Base-by-base conservation (phyloP, 2,888 invertebrate species). In the Chalcosyrphus nemorum region DNA sequence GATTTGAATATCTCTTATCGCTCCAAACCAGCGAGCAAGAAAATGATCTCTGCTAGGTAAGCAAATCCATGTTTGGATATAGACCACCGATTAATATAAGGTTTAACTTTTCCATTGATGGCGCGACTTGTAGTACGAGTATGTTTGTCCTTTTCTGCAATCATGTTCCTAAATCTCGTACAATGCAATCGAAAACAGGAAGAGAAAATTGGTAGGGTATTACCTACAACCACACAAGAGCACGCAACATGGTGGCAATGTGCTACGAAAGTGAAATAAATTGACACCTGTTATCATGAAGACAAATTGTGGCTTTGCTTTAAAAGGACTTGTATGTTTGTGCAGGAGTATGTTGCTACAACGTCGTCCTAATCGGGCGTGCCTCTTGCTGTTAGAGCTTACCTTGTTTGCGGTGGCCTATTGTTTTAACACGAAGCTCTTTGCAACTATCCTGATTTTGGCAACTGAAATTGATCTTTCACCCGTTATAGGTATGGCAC, bases 251-350 rank as follows among this genome's bases (percentile, higher is more conserved):
- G 61, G 41, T 65, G 68, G 38, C 56, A 68, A 63, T 68, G 61
- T 56, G 66, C 56, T 59, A 29, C 72, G 29, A 17, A 63, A 52
- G 78, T 74, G 56, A 70, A 82, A 68, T 59, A 80, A 84, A 80
- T 68, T 80, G 84, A 84, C 84, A 84, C 84, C 68, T 84, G 84
- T 65, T 80, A 84, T 84, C 84, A 65, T 21, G 41, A 52, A 84
- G 78, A 74, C 15, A 43, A 41, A 68, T 72, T 54, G 43, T 65
- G 66, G 59, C 54, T 59, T 43, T 61, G 71, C 82, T 82, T 19
- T 41, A 82, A 78, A 82, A 77, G 82, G 78, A 77, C 54, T 63
- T 71, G 29, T 70, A 29, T 32, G 24, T 24, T 4, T 24, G 47
- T 74, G 52, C 45, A 21, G 24, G 43, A 56, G 27, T 50, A 32